Percentiles rank a stretch among this genome's conserved stretches.
phyloP scores from a whole-genome alignment of 2,888 invertebrate genomes.

The Eurois occulta region DNA sequence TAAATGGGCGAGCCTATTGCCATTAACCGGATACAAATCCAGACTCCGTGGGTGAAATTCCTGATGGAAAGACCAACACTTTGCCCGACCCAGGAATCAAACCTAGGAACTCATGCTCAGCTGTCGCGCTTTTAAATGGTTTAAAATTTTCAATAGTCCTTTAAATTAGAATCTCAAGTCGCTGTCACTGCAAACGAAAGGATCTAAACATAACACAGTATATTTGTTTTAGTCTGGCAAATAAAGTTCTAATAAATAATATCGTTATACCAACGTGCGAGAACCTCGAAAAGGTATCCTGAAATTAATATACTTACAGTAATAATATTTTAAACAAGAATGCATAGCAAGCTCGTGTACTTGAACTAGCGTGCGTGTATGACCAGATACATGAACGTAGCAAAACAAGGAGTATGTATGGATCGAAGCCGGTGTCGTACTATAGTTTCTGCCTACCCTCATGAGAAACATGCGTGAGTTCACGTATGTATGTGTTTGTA shows the following conservation, averaged over 20 bases:
- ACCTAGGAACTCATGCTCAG: no score
- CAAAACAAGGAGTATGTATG: neutral
- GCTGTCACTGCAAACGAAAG: neutral
- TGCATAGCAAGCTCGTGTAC: neutral
- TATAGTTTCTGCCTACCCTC: neutral
- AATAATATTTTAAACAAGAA: neutral
- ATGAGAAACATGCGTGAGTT: neutral
- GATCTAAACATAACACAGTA: no score
- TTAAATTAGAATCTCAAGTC: neutral
- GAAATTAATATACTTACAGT: neutral
- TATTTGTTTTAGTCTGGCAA: rapidly evolving
- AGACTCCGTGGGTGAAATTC: no score
- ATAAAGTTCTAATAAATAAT: no score
- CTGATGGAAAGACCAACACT: no score
- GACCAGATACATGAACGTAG: neutral
- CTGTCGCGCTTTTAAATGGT: neutral
- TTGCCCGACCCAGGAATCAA: no score
- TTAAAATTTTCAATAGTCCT: neutral
- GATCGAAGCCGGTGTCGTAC: neutral
- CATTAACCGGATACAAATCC: no score
- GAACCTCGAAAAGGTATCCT: neutral
- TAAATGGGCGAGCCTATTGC: no score
- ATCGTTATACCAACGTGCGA: neutral
- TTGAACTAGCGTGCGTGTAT: neutral
- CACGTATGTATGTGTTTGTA: neutral